phyloP scores from a whole-genome alignment of 2,888 invertebrate genomes.

The Sarcophaga rosellei region DNA sequence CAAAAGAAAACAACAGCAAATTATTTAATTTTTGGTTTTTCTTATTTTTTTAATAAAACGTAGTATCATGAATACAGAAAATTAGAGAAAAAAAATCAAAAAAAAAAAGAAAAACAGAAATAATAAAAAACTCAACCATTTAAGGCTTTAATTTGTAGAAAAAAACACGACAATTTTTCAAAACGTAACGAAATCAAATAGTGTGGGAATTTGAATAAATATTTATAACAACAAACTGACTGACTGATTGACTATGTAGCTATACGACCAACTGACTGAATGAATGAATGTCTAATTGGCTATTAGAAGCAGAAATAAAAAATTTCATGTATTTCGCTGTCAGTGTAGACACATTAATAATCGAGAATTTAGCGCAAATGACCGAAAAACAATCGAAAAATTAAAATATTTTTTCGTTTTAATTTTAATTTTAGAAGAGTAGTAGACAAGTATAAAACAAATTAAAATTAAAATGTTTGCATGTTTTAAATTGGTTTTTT shows the following conservation, averaged over 20 bases:
- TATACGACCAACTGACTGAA: no score
- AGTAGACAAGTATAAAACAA: not conserved
- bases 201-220: constrained; percentile 26
- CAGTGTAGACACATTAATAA: no score
- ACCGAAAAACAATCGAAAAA: no score
- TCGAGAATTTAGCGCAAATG: no score
- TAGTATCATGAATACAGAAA: constrained; percentile 19
- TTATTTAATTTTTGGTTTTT: not conserved
- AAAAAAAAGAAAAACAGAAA: not conserved
- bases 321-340: no score
- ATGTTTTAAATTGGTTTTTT: constrained; percentile 57
- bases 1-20: not conserved
- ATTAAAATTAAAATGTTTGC: constrained; percentile 58
- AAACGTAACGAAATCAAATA: constrained; percentile 6
- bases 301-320: no score
- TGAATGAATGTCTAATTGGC: no score
- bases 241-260: no score
- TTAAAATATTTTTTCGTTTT: no score
- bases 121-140: constrained; percentile 25
- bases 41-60: constrained; percentile 2
- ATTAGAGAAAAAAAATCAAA: not conserved
- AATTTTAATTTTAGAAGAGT: no score
- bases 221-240: not conserved
- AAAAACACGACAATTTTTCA: not conserved
- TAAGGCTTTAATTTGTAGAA: constrained; percentile 25